Evolutionary conservation across 2,113 vertebrate genomes (phyloP).

Genomic region (Chaenocephalus aceratus): DNA sequence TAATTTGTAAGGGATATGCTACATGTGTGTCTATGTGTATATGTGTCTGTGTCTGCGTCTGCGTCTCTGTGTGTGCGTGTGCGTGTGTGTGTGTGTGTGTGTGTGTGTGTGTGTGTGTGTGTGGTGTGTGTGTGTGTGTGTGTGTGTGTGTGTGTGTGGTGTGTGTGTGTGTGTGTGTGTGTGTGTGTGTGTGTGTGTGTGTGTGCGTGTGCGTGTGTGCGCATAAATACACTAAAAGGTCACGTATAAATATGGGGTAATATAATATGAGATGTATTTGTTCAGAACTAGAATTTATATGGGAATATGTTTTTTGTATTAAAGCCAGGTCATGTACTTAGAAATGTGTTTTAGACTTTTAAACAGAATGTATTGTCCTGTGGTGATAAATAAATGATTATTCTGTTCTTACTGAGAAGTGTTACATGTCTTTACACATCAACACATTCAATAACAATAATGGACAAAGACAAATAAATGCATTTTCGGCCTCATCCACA

Average conservation of each 20-base stretch:
- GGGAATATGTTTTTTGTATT: slow-evolving; percentile 37
- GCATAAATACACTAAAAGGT: slow-evolving; percentile 44
- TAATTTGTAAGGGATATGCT: slow-evolving; percentile 17
- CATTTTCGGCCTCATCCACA: not conserved
- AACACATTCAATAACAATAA: slow-evolving; percentile 20
- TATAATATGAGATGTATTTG: slow-evolving; percentile 58
- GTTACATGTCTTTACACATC: slow-evolving; percentile 24
- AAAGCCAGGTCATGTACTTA: slow-evolving; percentile 37
- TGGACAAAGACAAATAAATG: not conserved
- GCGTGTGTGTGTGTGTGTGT: not conserved
- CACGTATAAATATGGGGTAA: slow-evolving; percentile 44
- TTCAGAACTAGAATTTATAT: slow-evolving; percentile 49
- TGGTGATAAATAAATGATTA: slow-evolving; percentile 22
- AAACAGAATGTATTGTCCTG: slow-evolving; percentile 34
- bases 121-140: too few species aligned
- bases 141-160: too few species aligned
- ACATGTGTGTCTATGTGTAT: not conserved
- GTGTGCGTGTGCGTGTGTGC: not conserved
- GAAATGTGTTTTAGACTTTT: slow-evolving; percentile 58
- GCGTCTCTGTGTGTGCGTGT: not conserved
- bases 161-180: not conserved
- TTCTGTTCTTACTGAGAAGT: slow-evolving; percentile 2
- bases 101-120: not conserved
- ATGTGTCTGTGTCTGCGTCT: too few species aligned
- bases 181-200: not conserved